These are phyloP conservation scores for Bostrychus sinensis DNA, from an alignment of 2,113 vertebrate species.

Conservation along the genomic window DNA sequence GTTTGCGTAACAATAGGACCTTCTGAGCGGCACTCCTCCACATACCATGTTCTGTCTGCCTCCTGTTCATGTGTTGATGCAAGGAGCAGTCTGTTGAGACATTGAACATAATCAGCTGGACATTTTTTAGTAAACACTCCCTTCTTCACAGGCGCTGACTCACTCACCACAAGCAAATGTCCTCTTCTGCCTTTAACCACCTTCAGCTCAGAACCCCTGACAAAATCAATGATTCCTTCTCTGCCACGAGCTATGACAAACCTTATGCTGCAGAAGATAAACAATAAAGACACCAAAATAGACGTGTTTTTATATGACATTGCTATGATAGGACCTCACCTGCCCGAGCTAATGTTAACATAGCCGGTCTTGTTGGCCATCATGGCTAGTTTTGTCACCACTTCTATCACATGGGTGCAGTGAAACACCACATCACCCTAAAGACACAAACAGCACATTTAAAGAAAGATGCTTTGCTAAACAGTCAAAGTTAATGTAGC, in stretches of 20 bases:
- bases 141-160: conserved; percentile 18
- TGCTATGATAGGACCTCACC: conserved; percentile 75
- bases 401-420: conserved; percentile 91
- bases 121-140: conserved; percentile 2
- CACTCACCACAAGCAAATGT: conserved; percentile 95
- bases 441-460: conserved; percentile 30
- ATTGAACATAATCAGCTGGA: conserved; percentile 41
- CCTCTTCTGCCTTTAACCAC: conserved; percentile 95
- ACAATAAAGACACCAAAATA: neutral
- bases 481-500: neutral
- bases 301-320: neutral
- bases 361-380: conserved; percentile 85
- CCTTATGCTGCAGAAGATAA: conserved; percentile 81
- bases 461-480: neutral
- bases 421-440: conserved; percentile 94
- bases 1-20: conserved; percentile 1
- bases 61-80: conserved; percentile 76
- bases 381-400: conserved; percentile 89
- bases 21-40: conserved; percentile 20
- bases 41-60: conserved; percentile 18
- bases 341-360: conserved; percentile 93
- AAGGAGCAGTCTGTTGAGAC: conserved; percentile 85
- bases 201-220: conserved; percentile 87
- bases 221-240: conserved; percentile 93
- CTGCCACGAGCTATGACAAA: conserved; percentile 88